Evolutionary conservation across 2,113 vertebrate genomes (phyloP).

Genomic region (Carollia perspicillata): DNA sequence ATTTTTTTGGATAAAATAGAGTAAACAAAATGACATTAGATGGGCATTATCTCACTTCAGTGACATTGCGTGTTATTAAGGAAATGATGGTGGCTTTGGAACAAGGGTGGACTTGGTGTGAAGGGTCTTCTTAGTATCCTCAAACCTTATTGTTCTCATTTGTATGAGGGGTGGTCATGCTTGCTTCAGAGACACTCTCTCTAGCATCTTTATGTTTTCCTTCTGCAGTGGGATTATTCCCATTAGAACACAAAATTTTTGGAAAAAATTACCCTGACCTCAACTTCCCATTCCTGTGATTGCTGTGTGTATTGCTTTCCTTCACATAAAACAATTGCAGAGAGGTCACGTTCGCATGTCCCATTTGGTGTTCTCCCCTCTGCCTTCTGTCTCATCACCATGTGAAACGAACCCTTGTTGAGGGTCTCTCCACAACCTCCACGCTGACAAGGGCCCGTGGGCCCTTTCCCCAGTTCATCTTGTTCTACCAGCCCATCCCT

Average conservation of each 20-base stretch:
- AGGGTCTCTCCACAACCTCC: neutral
- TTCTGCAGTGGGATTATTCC: neutral
- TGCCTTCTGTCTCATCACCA: neutral
- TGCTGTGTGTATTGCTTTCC: neutral
- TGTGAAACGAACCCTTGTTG: neutral
- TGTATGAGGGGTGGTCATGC: neutral
- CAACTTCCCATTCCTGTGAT: neutral
- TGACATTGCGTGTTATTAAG: neutral
- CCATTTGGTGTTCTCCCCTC: rapidly evolving
- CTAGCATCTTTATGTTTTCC: neutral
- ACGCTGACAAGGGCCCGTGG: rapidly evolving
- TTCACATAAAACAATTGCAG: neutral
- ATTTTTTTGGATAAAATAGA: neutral
- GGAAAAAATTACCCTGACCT: neutral
- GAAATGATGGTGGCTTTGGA: neutral
- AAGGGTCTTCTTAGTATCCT: neutral
- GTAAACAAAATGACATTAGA: neutral
- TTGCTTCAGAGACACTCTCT: neutral
- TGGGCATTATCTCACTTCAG: neutral
- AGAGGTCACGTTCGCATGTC: neutral
- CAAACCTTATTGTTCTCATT: neutral
- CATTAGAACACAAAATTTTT: neutral
- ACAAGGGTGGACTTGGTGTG: too few relatives aligned
- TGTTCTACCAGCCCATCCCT: neutral
- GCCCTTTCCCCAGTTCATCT: neutral